These are phyloP conservation scores for Augochlorella aurata DNA, from an alignment of 2,888 invertebrate species.

Conservation along the genomic window DNA sequence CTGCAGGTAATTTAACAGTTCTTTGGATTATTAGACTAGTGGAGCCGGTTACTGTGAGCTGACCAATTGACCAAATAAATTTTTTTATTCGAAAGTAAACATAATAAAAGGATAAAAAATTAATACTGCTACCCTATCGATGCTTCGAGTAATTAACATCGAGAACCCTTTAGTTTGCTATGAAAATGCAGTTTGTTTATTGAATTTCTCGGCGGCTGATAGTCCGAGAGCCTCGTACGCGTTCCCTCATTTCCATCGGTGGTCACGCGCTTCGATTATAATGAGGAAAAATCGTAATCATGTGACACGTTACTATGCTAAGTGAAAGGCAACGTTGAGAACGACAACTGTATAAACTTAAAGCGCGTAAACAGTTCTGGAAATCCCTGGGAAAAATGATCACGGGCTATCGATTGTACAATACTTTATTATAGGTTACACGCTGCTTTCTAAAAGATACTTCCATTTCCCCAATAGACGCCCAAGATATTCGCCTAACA, in stretches of 20 bases:
- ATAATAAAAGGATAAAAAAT: too few species aligned
- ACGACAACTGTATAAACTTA: background rate
- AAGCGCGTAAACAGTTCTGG: background rate
- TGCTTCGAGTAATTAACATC: too few species aligned
- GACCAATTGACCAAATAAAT: too few species aligned
- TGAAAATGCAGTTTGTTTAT: background rate
- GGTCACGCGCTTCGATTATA: conserved; percentile 9
- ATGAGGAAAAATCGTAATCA: conserved; percentile 10
- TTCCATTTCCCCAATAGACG: too few species aligned
- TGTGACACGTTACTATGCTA: conserved; percentile 14
- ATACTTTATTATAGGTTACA: background rate
- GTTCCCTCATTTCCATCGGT: background rate
- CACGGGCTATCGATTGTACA: background rate
- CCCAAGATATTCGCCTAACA: background rate
- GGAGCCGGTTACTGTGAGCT: too few species aligned
- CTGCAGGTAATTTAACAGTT: background rate
- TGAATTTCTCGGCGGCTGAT: background rate
- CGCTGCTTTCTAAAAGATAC: background rate
- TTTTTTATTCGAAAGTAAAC: too few species aligned
- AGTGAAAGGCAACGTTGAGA: conserved; percentile 16
- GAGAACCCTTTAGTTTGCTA: too few species aligned
- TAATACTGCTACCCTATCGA: too few species aligned
- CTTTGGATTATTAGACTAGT: background rate
- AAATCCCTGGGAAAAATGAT: background rate
- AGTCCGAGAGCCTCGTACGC: background rate